Evolutionary conservation across 2,888 invertebrate species (phyloP).

Genomic region (Euproctis similis): DNA sequence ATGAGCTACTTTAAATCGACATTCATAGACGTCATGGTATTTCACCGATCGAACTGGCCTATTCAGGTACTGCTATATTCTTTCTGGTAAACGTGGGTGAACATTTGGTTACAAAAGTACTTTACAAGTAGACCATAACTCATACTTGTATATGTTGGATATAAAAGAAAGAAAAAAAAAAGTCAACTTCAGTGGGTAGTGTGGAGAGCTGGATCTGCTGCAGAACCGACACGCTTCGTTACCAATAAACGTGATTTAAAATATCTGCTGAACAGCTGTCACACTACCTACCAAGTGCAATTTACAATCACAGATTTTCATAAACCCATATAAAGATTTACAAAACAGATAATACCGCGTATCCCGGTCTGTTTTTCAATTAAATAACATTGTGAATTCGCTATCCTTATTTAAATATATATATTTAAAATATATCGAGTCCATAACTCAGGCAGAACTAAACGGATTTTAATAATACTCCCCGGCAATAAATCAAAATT

Average conservation of each 20-base stretch:
- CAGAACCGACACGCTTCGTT: conserved; percentile 54
- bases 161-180: too few species aligned
- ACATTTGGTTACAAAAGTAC: too few species aligned
- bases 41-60: too few species aligned
- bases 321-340: conserved; percentile 22
- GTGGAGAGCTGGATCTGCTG: conserved; percentile 46
- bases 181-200: conserved; percentile 4
- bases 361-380: conserved; percentile 31
- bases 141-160: too few species aligned
- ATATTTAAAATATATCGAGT: too few species aligned
- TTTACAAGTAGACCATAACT: too few species aligned
- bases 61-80: too few species aligned
- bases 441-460: conserved; percentile 28
- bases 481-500: conserved; percentile 59
- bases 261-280: conserved; percentile 42
- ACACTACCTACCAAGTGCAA: conserved; percentile 18
- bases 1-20: too few species aligned
- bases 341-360: conserved; percentile 17
- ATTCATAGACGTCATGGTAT: too few species aligned
- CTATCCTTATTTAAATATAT: conserved; percentile 45
- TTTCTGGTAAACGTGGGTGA: too few species aligned
- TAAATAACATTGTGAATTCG: too few species aligned
- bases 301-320: conserved; percentile 25
- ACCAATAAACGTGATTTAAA: conserved; percentile 61
- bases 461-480: conserved; percentile 51